phyloP scores from a whole-genome alignment of 1,140 invertebrate genomes.

The Lanistes nyassanus region DNA sequence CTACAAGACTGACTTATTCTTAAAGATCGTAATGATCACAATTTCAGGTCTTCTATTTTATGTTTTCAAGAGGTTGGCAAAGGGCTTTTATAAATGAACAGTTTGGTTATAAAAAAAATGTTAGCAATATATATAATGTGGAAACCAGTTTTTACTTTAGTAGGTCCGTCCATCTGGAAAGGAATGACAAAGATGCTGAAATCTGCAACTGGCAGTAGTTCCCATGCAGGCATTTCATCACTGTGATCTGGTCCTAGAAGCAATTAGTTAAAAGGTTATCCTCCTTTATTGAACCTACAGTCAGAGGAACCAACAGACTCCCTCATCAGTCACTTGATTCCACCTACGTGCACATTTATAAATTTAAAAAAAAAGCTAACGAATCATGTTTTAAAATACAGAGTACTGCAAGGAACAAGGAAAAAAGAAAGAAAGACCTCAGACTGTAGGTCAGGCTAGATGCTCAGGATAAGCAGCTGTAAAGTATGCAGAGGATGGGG shows the following conservation, averaged over 20 bases:
- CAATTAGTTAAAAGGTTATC: neutral
- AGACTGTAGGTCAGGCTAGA: no score
- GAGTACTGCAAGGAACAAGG: no score
- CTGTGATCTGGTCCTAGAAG: slow-evolving; percentile 57
- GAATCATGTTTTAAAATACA: no score
- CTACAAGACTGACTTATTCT: no score
- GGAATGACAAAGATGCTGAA: slow-evolving; percentile 65
- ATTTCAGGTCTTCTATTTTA: neutral
- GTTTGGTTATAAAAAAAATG: no score
- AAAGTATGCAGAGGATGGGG: no score
- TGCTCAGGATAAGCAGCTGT: no score
- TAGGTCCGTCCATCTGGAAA: slow-evolving; percentile 65
- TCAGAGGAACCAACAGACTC: neutral
- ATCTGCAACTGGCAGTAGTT: slow-evolving; percentile 55
- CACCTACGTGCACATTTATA: no score
- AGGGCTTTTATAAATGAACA: neutral
- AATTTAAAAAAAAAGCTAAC: no score
- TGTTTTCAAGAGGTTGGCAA: neutral
- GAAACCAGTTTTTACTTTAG: slow-evolving; percentile 43
- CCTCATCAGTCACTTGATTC: no score
- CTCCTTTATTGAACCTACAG: neutral
- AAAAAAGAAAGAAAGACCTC: no score
- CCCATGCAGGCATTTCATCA: slow-evolving; percentile 60
- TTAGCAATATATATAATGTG: neutral
- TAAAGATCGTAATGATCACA: neutral